phyloP scores from a whole-genome alignment of 2,888 invertebrate species.

The Colletes collaris region DNA sequence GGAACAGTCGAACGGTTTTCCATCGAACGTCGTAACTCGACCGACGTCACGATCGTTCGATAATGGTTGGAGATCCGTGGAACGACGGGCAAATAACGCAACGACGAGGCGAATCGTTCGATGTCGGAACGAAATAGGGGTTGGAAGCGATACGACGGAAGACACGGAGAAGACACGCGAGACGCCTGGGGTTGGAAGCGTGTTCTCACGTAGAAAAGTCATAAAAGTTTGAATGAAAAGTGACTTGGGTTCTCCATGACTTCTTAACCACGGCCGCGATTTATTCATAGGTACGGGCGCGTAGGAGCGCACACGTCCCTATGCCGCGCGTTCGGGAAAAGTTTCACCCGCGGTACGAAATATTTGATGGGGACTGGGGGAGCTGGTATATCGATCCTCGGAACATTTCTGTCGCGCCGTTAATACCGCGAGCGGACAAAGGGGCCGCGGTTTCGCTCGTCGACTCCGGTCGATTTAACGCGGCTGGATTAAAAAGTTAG shows the following conservation, averaged over 20 bases:
- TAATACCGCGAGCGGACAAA: constrained; percentile 48
- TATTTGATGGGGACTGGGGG: constrained; percentile 51
- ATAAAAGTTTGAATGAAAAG: constrained; percentile 72
- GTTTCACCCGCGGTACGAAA: constrained; percentile 62
- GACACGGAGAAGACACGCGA: not conserved
- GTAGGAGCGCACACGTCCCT: constrained; percentile 38
- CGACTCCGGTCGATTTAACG: constrained; percentile 40
- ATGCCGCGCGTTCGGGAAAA: constrained; percentile 43
- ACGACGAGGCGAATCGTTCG: constrained; percentile 33
- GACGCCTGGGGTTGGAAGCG: constrained; percentile 10
- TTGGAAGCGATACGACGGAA: not conserved
- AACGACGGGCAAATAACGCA: constrained; percentile 8
- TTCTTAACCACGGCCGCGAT: constrained; percentile 68
- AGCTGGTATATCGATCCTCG: constrained; percentile 56
- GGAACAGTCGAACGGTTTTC: not conserved
- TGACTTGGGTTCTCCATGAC: constrained; percentile 66
- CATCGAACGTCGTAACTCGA: constrained; percentile 20
- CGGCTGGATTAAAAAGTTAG: constrained; percentile 55
- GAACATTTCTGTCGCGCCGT: constrained; percentile 58
- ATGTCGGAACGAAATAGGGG: constrained; percentile 32
- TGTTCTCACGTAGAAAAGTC: constrained; percentile 57
- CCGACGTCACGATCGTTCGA: constrained; percentile 25
- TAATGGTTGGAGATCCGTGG: constrained; percentile 26
- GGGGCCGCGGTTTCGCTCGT: constrained; percentile 20
- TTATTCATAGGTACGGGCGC: constrained; percentile 65